phyloP scores from a whole-genome alignment of 1,140 invertebrate genomes.

The Cataglyphis hispanica region DNA sequence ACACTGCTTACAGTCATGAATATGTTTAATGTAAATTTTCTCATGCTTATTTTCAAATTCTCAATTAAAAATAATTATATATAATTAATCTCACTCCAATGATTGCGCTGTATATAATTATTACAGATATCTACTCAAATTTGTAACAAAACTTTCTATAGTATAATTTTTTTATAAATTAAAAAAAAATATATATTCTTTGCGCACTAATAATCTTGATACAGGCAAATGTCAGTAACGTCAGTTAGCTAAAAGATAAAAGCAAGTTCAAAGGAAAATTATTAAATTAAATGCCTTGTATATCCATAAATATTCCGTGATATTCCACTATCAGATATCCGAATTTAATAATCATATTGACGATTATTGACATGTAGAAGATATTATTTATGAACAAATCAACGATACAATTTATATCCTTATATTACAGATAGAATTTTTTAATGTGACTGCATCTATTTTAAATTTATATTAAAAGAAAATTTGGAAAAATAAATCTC shows the following conservation, averaged over 20 bases:
- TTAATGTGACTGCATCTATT: background rate
- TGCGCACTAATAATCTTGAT: background rate
- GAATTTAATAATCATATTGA: background rate
- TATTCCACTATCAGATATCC: background rate
- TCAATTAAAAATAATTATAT: background rate
- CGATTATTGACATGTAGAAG: background rate
- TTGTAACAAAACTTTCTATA: background rate
- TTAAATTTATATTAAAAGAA: background rate
- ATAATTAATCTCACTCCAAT: background rate
- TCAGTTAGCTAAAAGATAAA: background rate
- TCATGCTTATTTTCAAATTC: background rate
- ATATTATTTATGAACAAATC: background rate
- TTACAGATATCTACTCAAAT: background rate
- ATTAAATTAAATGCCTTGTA: background rate
- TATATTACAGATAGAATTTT: constrained; percentile 7
- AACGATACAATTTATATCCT: background rate
- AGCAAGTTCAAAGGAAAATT: background rate
- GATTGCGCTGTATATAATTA: background rate
- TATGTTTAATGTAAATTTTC: background rate
- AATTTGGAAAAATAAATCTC: background rate
- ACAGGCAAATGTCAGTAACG: background rate
- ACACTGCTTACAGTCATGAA: background rate
- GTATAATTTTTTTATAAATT: background rate
- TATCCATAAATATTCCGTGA: too few species aligned
- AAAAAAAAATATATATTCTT: background rate